Evolutionary conservation across 2,797 vertebrate genomes (phyloP), one percentile per base, ranked within the genome.

Genomic region (Atherinosoma microstoma): DNA sequence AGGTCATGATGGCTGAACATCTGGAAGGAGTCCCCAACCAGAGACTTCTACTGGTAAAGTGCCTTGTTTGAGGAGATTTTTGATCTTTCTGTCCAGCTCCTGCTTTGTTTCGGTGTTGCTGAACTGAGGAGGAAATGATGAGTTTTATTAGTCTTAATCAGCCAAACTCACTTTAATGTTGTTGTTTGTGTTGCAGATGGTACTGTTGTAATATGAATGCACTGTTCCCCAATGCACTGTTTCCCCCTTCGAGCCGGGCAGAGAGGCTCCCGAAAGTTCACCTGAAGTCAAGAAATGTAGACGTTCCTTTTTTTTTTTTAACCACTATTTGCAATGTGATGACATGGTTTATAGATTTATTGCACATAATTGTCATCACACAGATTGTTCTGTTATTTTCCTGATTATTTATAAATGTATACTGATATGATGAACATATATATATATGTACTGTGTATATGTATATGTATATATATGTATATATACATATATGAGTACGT

Each of bases 161-260:
- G 5, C 13, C 8, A 29, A 13, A 24, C 27, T 61, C 64, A 57
- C 4, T 61, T 47, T 30, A 27, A 18, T 58, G 51, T 18, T 61
- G 51, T 18, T 61, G 45, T 12, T 30, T 20, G 45, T 60, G 47
- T 36, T 73, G 54, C 83, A 18, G 67, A 75, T 15, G 76, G 82
- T 93, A 90, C 84, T 87, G 72, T 83, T 51, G 36, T 82, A 15
- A 64, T 59, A 34, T 59, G 2, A 84, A 85, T 87, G 81, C 86
- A 85, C 85, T 89, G 84, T 78, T 89, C 82, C 86, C 87, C 73
- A 92, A 90, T 92, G 92, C 91, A 92, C 89, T 92, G 89, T 47
- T 68, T 32, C 66, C 20, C 10, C 36, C 56, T 1, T 3, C 2
- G 53, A 79, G 78, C 79, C 27, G 24, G 67, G 24, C 51, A 51